These are phyloP conservation scores for Sebastes paucispinis DNA, from an alignment of 2,797 vertebrate species.

Conservation along the genomic window DNA sequence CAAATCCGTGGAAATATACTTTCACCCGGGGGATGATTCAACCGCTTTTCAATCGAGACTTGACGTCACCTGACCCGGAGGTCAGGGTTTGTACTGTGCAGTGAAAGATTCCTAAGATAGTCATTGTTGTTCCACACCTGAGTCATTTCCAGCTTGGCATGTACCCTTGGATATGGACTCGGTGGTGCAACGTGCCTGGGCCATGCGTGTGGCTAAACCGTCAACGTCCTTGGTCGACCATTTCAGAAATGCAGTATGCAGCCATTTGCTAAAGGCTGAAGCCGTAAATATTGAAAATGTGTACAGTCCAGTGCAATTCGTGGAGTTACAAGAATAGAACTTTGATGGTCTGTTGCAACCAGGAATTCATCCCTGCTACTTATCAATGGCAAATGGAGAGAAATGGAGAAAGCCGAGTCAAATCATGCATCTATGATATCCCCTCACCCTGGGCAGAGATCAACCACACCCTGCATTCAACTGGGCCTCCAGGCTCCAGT, in stretches of 20 bases:
- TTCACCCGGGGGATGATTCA: constrained; percentile 25
- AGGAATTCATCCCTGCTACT: constrained; percentile 53
- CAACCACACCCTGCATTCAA: constrained; percentile 72
- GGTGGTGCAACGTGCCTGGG: background rate
- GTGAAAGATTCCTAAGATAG: constrained; percentile 17
- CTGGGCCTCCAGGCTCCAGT: constrained; percentile 46
- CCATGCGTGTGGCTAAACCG: background rate
- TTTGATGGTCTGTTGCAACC: constrained; percentile 69
- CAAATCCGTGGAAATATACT: constrained; percentile 28
- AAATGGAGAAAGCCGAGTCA: constrained; percentile 22
- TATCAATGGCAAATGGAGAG: constrained; percentile 25
- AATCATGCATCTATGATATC: constrained; percentile 52
- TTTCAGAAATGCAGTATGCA: background rate
- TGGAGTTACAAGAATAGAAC: constrained; percentile 33
- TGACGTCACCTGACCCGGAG: background rate
- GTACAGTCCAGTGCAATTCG: constrained; percentile 3
- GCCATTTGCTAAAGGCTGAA: background rate
- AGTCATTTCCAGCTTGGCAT: constrained; percentile 16
- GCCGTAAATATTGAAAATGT: background rate
- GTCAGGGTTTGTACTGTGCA: background rate
- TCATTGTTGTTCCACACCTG: constrained; percentile 19
- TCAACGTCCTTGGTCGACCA: background rate
- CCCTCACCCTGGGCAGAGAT: constrained; percentile 47
- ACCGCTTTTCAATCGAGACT: background rate
- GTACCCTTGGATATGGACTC: background rate